Evolutionary conservation across 2,797 vertebrate genomes (phyloP).

Genomic region (Mormyrops boulengeri): DNA sequence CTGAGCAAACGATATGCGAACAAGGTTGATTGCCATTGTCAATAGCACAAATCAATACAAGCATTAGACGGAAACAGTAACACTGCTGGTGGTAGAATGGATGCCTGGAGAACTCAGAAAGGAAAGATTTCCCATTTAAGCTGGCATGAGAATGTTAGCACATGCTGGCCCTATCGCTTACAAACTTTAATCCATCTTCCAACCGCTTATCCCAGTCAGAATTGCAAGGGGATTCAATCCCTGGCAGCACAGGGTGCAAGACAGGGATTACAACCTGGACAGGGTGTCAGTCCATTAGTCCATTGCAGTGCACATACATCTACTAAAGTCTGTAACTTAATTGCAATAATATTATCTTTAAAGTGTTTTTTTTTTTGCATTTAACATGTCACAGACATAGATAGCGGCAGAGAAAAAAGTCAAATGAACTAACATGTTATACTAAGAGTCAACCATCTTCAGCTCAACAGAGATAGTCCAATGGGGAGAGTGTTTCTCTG

Average conservation of each 20-base stretch:
- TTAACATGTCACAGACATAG: not conserved
- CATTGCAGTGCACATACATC: not conserved
- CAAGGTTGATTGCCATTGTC: not conserved
- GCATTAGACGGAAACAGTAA: not conserved
- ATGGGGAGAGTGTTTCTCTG: not conserved
- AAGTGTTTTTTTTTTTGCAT: not conserved
- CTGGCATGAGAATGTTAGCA: not conserved
- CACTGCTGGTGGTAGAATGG: not conserved
- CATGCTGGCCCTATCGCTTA: not conserved
- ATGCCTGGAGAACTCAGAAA: not conserved
- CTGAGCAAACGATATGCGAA: not conserved
- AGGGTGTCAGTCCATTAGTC: not conserved
- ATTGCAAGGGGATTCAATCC: not conserved
- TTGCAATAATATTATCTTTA: not conserved
- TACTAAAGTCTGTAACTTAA: not conserved
- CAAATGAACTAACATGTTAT: not conserved
- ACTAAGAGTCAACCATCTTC: not conserved
- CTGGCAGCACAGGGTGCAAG: not conserved
- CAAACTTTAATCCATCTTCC: not conserved
- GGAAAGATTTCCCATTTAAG: not conserved
- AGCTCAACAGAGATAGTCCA: not conserved
- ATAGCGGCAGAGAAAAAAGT: not conserved
- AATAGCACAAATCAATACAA: conserved; percentile 7
- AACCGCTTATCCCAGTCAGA: not conserved
- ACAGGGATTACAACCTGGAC: not conserved